A percentile compares a stretch with the other conserved stretches of the same genome.
Conservation (phyloP, 2,888 invertebrate genomes). For the Phortica okadai region DNA sequence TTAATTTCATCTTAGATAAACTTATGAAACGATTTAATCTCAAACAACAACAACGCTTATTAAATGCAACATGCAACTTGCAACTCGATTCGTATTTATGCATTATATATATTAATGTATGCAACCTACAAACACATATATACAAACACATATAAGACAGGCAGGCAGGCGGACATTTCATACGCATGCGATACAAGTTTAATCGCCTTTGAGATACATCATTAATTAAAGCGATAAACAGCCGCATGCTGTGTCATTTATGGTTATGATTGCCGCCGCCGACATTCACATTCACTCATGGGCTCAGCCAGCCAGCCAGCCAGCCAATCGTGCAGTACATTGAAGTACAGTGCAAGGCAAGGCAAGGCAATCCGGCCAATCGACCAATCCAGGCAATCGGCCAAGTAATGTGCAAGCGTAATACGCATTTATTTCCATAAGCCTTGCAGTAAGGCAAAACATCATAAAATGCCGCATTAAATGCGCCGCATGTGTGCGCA, state of each 20-base stretch:
- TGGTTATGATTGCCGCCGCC: conserved; percentile 26
- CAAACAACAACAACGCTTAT: conserved; percentile 2
- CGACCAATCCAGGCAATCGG: background rate
- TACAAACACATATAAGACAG: too few relatives aligned
- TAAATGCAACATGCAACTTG: background rate
- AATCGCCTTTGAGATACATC: conserved; percentile 61
- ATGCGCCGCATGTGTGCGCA: background rate
- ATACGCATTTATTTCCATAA: background rate
- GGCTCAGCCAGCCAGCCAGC: background rate
- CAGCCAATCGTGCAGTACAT: background rate
- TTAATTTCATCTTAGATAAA: conserved; percentile 6
- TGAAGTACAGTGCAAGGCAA: too few relatives aligned
- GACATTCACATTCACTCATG: conserved; percentile 38
- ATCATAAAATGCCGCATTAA: conserved; percentile 32
- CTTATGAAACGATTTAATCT: background rate
- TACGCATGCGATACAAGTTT: background rate
- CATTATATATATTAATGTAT: background rate
- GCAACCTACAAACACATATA: background rate
- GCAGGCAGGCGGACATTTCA: background rate
- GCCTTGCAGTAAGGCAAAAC: background rate
- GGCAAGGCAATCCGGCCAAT: background rate
- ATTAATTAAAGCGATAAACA: conserved; percentile 70
- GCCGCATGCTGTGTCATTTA: conserved; percentile 60
- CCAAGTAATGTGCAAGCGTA: background rate
- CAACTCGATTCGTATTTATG: background rate